These are phyloP conservation scores for Characodon lateralis DNA, from an alignment of 2,797 vertebrate genomes.

Conservation along the genomic window DNA sequence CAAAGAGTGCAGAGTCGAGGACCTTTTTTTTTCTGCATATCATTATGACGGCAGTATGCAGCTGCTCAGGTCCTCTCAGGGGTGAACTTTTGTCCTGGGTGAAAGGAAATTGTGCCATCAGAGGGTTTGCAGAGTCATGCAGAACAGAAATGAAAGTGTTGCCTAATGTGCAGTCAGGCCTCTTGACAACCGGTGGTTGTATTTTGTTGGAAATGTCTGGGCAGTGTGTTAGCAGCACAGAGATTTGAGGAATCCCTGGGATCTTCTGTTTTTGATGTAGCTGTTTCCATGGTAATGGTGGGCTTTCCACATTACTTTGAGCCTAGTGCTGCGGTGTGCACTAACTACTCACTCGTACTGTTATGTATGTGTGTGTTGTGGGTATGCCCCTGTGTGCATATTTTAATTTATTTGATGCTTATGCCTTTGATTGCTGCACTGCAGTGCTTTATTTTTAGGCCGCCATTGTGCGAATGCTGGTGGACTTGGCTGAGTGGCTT, in stretches of 20 bases:
- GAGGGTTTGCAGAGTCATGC: constrained; percentile 17
- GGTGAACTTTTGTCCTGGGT: neutral
- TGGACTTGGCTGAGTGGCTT: constrained; percentile 24
- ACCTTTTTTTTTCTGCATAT: neutral
- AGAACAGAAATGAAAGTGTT: constrained; percentile 32
- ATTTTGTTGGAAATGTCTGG: constrained; percentile 15
- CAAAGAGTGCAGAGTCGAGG: neutral
- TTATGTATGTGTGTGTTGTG: constrained; percentile 3
- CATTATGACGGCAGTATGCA: neutral
- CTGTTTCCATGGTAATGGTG: constrained; percentile 74
- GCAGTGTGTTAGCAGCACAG: constrained; percentile 36
- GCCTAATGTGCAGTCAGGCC: constrained; percentile 20
- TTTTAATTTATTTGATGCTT: neutral
- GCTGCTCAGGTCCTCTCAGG: neutral
- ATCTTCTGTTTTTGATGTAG: constrained; percentile 61
- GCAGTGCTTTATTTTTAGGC: constrained; percentile 7
- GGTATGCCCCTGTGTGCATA: neutral
- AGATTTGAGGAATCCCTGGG: constrained; percentile 71
- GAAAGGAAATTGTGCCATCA: constrained; percentile 14
- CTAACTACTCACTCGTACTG: constrained; percentile 41
- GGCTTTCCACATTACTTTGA: constrained; percentile 57
- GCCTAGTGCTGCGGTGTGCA: constrained; percentile 27
- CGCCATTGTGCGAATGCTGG: constrained; percentile 7
- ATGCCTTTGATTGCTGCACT: neutral
- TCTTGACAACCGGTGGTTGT: constrained; percentile 27